Conservation (phyloP, 2,113 vertebrate genomes). For the Stigmatopora argus region DNA sequence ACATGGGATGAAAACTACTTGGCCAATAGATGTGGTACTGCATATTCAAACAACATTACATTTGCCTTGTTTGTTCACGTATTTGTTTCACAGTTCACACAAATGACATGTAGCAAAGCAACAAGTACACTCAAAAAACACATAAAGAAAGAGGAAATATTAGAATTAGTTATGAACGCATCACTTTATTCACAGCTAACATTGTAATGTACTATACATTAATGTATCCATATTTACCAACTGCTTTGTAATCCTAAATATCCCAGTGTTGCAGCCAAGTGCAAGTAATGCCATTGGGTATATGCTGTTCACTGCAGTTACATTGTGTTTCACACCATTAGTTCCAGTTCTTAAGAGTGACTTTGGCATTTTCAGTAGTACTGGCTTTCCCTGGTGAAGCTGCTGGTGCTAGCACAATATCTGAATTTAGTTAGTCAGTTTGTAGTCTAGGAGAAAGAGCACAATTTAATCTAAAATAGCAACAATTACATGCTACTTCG, state of each 20-base stretch:
- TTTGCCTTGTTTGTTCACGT: slow-evolving; percentile 19
- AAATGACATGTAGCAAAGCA: slow-evolving; percentile 40
- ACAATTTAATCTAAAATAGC: slow-evolving; percentile 58
- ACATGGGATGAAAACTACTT: slow-evolving; percentile 57
- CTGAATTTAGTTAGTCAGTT: slow-evolving; percentile 48
- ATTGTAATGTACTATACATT: neutral
- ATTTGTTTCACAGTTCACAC: slow-evolving; percentile 28
- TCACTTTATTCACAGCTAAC: too few species aligned
- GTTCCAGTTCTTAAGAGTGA: slow-evolving; percentile 47
- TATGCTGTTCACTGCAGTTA: slow-evolving; percentile 42
- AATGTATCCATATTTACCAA: neutral
- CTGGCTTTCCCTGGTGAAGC: slow-evolving; percentile 54
- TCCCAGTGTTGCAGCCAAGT: slow-evolving; percentile 30
- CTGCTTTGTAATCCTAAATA: slow-evolving; percentile 8
- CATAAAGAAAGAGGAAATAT: too few species aligned
- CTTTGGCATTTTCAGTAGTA: slow-evolving; percentile 66
- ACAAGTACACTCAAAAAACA: neutral
- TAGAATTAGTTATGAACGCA: too few species aligned
- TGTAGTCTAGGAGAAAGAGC: slow-evolving; percentile 42
- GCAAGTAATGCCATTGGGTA: slow-evolving; percentile 59
- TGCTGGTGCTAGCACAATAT: slow-evolving; percentile 62
- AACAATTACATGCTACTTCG: slow-evolving; percentile 49
- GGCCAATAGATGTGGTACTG: slow-evolving; percentile 17
- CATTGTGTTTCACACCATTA: slow-evolving; percentile 51
- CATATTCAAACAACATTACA: slow-evolving; percentile 7